phyloP scores from a whole-genome alignment of 2,888 invertebrate species.

The Drosophila formosana region DNA sequence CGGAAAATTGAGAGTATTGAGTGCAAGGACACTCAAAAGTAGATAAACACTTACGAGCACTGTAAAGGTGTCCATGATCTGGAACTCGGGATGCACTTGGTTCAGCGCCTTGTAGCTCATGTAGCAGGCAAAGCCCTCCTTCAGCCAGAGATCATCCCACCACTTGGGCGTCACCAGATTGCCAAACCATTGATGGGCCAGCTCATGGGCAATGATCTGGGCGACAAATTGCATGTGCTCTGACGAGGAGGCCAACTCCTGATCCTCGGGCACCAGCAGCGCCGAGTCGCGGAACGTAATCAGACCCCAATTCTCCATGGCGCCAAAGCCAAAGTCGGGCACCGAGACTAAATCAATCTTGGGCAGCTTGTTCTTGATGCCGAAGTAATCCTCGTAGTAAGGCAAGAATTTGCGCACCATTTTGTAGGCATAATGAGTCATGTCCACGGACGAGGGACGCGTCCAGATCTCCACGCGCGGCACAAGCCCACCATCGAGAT shows the following conservation, averaged over 20 bases:
- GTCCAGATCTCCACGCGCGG: conserved; percentile 85
- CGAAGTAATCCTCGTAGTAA: conserved; percentile 89
- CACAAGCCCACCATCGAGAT: conserved; percentile 68
- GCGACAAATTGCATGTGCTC: conserved; percentile 88
- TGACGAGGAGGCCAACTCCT: conserved; percentile 85
- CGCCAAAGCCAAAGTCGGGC: conserved; percentile 89
- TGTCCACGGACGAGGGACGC: conserved; percentile 81
- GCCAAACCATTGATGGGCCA: conserved; percentile 94
- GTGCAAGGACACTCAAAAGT: too few relatives aligned
- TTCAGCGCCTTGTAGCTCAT: conserved; percentile 85
- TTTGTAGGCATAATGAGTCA: conserved; percentile 86
- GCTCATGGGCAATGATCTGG: conserved; percentile 90
- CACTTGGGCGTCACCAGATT: conserved; percentile 90
- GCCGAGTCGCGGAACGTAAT: conserved; percentile 89
- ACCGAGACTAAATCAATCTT: conserved; percentile 91
- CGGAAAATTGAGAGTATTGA: too few relatives aligned
- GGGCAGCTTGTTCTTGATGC: conserved; percentile 87
- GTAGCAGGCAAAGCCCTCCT: conserved; percentile 87
- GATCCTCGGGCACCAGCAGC: conserved; percentile 86
- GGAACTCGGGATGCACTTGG: conserved; percentile 87
- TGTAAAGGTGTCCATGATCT: conserved; percentile 87
- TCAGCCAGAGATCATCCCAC: conserved; percentile 91
- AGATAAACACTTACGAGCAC: conserved; percentile 60
- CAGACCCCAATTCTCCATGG: conserved; percentile 90
- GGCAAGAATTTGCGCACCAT: conserved; percentile 88